Conservation (phyloP, 1,140 invertebrate genomes). For the Conus ventricosus region DNA sequence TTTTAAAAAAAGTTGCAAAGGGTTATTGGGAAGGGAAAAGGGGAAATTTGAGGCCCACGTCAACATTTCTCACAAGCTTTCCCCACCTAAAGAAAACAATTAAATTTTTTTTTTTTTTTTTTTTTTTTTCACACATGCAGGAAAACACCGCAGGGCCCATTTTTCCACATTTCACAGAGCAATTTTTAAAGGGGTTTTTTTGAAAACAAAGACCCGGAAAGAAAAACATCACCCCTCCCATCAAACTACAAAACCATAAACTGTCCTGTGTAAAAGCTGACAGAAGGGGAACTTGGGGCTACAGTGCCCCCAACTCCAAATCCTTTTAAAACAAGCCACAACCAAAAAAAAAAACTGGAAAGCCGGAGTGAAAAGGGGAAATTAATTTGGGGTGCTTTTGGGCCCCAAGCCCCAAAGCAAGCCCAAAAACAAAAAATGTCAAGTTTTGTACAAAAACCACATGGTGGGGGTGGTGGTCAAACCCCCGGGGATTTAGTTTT, state of each 20-base stretch:
- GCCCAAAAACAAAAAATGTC: neutral
- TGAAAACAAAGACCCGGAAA: conserved; percentile 2
- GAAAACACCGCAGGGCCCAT: too few relatives aligned
- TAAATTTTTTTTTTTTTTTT: too few relatives aligned
- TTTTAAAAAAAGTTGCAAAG: too few relatives aligned
- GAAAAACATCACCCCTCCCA: neutral
- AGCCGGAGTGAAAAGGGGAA: neutral
- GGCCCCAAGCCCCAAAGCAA: neutral
- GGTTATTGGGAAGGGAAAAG: too few relatives aligned
- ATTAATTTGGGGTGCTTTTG: neutral
- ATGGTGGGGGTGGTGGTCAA: too few relatives aligned
- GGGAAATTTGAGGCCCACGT: too few relatives aligned
- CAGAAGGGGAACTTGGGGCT: neutral
- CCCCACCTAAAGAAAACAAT: too few relatives aligned
- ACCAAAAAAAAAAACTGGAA: neutral
- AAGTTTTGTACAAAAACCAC: too few relatives aligned
- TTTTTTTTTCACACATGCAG: too few relatives aligned
- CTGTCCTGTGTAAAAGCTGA: neutral
- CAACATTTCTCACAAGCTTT: too few relatives aligned
- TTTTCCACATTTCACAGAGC: too few relatives aligned
- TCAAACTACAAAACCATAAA: neutral
- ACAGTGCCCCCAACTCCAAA: neutral
- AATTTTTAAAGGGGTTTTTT: neutral
- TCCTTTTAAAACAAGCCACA: neutral
- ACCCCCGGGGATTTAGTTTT: too few relatives aligned